A percentile compares a stretch with the other conserved stretches of the same genome.
phyloP scores from a whole-genome alignment of 2,113 vertebrate species.

The Dicaeum eximium region DNA sequence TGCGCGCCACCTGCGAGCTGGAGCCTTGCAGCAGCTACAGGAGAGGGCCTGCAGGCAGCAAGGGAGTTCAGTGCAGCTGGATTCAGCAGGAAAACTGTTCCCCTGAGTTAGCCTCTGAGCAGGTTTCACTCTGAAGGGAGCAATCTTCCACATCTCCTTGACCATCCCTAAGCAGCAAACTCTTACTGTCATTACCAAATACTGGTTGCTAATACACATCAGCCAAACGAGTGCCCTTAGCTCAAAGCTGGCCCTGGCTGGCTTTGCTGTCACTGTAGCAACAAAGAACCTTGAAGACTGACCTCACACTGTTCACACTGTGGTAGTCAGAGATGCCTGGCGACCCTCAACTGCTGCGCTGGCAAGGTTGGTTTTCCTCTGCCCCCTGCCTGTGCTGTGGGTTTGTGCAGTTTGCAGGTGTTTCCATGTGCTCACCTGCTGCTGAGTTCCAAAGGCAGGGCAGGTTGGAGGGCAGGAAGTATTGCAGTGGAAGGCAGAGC shows the following conservation, averaged over 20 bases:
- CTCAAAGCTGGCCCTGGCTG: neutral
- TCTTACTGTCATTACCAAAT: slow-evolving; percentile 36
- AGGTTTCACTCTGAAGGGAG: neutral
- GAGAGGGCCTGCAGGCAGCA: neutral
- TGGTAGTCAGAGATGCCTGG: neutral
- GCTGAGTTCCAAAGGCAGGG: neutral
- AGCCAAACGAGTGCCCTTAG: slow-evolving; percentile 49
- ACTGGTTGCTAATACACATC: slow-evolving; percentile 8
- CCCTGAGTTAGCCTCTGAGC: neutral
- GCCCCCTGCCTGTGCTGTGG: neutral
- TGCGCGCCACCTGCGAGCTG: neutral
- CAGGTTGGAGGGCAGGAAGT: neutral
- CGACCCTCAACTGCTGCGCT: neutral
- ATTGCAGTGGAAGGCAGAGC: neutral
- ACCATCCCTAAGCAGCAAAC: slow-evolving; percentile 8
- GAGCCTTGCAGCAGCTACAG: neutral
- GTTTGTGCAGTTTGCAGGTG: slow-evolving; percentile 10
- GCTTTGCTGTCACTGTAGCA: slow-evolving; percentile 47
- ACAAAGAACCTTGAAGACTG: slow-evolving; percentile 18
- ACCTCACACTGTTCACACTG: slow-evolving; percentile 35
- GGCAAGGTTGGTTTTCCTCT: neutral
- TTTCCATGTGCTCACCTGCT: neutral
- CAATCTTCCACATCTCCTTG: neutral
- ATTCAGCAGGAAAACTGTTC: neutral
- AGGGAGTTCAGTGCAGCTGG: neutral